Percentiles rank a stretch among this genome's conserved stretches.
Conservation (phyloP, 2,113 vertebrate species). For the Cricetomys ansorgei region DNA sequence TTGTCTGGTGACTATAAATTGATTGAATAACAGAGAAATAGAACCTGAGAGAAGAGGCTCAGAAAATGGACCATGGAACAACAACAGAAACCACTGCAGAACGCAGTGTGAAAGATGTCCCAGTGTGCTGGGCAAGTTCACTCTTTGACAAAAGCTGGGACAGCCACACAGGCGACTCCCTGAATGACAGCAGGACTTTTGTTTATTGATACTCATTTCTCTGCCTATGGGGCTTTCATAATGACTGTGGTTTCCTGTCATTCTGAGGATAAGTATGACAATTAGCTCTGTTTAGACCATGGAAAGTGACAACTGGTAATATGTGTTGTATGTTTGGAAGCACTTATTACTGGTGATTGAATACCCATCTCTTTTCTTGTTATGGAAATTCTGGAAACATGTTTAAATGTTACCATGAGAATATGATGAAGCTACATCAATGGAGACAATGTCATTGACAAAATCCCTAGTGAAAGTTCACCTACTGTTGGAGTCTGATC, state of each 20-base stretch:
- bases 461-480: neutral
- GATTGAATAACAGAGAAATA: neutral
- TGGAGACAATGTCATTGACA: neutral
- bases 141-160: neutral
- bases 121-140: fast-evolving
- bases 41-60: neutral
- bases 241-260: neutral
- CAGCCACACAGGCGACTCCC: neutral
- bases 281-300: neutral
- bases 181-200: neutral
- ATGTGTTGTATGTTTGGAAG: neutral
- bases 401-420: neutral
- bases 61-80: neutral
- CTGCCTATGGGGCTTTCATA: neutral
- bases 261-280: neutral
- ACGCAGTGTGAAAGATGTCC: no score
- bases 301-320: neutral
- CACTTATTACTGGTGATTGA: neutral
- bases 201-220: neutral
- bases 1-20: neutral
- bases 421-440: neutral
- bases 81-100: neutral
- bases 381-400: neutral
- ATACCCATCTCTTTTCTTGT: neutral
- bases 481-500: neutral